Base-by-base conservation (phyloP, 1,140 invertebrate species). In the Hypothenemus hampei region DNA sequence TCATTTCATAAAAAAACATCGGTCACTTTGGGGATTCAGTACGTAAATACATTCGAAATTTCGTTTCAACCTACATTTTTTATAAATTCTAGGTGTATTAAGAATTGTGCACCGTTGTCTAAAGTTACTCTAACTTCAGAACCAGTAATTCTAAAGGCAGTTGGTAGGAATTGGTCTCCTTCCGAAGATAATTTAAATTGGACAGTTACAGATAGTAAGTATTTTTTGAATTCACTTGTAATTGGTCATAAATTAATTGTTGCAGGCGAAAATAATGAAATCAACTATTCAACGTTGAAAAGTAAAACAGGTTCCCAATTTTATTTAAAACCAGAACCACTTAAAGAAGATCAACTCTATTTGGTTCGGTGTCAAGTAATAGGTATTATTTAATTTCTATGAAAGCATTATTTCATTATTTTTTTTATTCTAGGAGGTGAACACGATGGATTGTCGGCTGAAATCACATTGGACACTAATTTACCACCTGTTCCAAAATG, bases 31-130 rank as follows among this genome's bases (percentile, higher is more conserved):
- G 39, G 21, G 1, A 24, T 45, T 31, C 0, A 29, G 22, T 29
- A 29, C 6, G 10, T 29, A n/a, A 29, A 7, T 8, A 29, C 13
- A 45, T 6, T 16, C 26, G 13, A 11, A 11, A 45, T 3, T 29
- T 3, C 4, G 15, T 16, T 6, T 15, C 19, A 29, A 24, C 26
- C 26, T 2, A 18, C 3, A 8, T 8, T 45, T 20, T n/a, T 1
- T 26, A 16, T 15, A 29, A 10, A 31, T 26, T 45, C 31, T 18
- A 45, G 43, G 24, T 45, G 43, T 19, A 29, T 29, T 15, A 45
- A 45, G 31, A 45, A 45, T 31, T 45, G 43, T 16, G 10, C 16
- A 5, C 43, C 43, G 3, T 15, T 15, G 18, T 4, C 23, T 3
- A 19, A 45, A 45, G 19, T 16, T 6, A 45, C 43, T 29, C 11